Base-by-base conservation (phyloP, 1,140 invertebrate species). In the Bradynema listronoti region DNA sequence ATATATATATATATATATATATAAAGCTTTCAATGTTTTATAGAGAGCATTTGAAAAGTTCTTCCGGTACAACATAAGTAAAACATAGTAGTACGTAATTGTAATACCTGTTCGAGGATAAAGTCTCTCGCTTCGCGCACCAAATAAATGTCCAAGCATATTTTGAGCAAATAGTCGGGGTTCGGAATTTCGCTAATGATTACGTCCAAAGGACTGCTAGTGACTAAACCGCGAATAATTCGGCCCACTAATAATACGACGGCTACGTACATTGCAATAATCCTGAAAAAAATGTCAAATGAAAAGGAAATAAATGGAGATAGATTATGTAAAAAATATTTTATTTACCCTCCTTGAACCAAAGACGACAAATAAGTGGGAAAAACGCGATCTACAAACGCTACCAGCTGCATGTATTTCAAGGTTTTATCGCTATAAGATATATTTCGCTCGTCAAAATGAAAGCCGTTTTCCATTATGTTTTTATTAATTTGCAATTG, bases 121-220 rank as follows among this genome's bases (percentile, higher is more conserved):
- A 95, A 85, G 76, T 97, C 91, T 29, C 87, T 83, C 47, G 89
- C 91, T 82, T 98, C 93, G 30, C 95, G 85, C 1, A 97, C 94
- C 78, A 98, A 81, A 79, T 97, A 98, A 61, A 98, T 91, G 78
- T 98, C 91, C 53, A 92, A 83, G 78, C 90, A 94, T 1, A 98
- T 84, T 78, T 85, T 80, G 19, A 97, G 82, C 29, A 98, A 86
- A 71, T 91, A 82, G 79, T 98, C 93, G 7, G 96, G 91, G 79
- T 92, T 89, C 4, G 89, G 89, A 80, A 95, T 84, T 78, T 98
- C 92, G 69, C 91, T 89, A 81, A 94, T 97, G 87, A 96, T 96
- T 63, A 98, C 96, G 78, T 87, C 87, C 61, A 85, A 85, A 58
- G 87, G 88, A 68, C 88, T 85, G 16, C 87, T 89, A 22, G 87